Evolutionary conservation across 2,888 invertebrate genomes (phyloP).

Genomic region (Eumerus sabulonum): DNA sequence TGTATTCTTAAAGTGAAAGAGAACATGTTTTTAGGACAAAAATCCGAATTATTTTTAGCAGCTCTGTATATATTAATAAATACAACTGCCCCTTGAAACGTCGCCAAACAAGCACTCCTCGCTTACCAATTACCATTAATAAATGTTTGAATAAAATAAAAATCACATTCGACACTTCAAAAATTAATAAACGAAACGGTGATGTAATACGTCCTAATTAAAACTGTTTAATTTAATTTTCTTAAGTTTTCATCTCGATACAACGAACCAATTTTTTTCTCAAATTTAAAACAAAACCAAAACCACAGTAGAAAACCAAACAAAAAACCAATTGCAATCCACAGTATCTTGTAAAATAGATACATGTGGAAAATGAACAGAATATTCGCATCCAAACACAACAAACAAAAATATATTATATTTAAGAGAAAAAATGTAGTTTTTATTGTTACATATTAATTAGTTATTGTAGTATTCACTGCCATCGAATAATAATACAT

Average conservation of each 20-base stretch:
- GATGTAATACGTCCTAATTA: too few species aligned
- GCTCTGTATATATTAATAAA: too few species aligned
- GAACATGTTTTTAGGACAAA: too few species aligned
- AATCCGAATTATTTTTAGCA: too few species aligned
- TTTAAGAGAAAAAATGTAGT: constrained; percentile 41
- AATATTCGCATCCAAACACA: neutral
- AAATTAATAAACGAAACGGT: too few species aligned
- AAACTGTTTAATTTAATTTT: neutral
- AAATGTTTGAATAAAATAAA: too few species aligned
- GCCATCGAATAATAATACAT: constrained; percentile 60
- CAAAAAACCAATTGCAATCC: neutral
- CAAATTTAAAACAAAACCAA: constrained; percentile 17
- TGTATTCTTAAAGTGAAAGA: too few species aligned
- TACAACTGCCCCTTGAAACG: too few species aligned
- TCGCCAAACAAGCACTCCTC: too few species aligned
- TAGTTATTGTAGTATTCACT: constrained; percentile 65
- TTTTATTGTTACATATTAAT: constrained; percentile 58
- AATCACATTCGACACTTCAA: too few species aligned
- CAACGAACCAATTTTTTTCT: constrained; percentile 61
- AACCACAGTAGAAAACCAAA: neutral
- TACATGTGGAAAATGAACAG: neutral
- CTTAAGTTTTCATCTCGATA: constrained; percentile 35
- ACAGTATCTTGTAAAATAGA: too few species aligned
- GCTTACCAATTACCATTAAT: too few species aligned
- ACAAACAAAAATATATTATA: constrained; percentile 27